Percentiles rank a stretch among this genome's conserved stretches.
These are phyloP conservation scores for Bugulina stolonifera DNA, from an alignment of 2,888 invertebrate genomes.

Conservation along the genomic window DNA sequence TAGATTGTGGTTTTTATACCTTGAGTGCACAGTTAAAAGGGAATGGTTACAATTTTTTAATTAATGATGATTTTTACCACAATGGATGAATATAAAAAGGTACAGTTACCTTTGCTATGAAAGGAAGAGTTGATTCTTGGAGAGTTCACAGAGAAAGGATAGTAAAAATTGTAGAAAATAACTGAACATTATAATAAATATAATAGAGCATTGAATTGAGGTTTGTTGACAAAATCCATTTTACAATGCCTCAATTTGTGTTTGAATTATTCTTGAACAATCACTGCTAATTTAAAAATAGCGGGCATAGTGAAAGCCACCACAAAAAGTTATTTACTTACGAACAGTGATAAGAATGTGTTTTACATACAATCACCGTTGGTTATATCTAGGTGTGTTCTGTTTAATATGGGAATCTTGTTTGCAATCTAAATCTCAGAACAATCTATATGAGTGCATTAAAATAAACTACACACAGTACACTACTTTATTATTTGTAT, in stretches of 20 bases:
- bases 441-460: too few species aligned
- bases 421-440: too few species aligned
- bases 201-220: not conserved
- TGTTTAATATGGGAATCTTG: too few species aligned
- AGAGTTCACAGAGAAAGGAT: too few species aligned
- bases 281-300: not conserved
- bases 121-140: not conserved
- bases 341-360: too few species aligned
- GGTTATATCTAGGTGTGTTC: too few species aligned
- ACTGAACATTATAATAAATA: not conserved
- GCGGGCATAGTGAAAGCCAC: not conserved
- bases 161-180: not conserved
- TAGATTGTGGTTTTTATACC: not conserved
- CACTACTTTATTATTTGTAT: too few species aligned
- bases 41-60: conserved; percentile 14
- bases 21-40: conserved; percentile 16
- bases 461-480: too few species aligned
- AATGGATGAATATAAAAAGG: not conserved
- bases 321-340: not conserved
- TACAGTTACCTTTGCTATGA: not conserved
- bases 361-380: too few species aligned
- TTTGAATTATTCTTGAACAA: not conserved
- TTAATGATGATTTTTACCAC: not conserved
- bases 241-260: not conserved
- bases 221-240: not conserved